Base-by-base conservation (phyloP, 2,113 vertebrate genomes). In the Perca schrenkii region DNA sequence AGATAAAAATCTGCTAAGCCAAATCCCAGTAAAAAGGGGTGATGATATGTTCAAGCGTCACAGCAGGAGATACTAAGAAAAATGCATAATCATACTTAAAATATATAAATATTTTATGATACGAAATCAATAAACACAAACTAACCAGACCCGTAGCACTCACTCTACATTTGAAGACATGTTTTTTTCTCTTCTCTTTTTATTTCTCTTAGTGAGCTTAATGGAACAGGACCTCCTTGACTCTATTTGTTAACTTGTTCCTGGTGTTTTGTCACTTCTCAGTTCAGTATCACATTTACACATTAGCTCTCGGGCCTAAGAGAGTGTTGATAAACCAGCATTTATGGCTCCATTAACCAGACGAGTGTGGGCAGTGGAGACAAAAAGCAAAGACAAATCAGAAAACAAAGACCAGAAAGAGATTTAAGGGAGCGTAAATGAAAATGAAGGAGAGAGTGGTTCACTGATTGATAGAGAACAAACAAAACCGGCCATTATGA, bases 291-390 rank as follows among this genome's bases (percentile, higher is more conserved):
- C 43, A 49, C 57, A 84, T 88, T 77, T 85, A 78, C 65, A 68
- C 65, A 79, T 86, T 79, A 79, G 40, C 65, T 79, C 70, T 57
- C 8, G 7, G 63, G 68, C 76, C 68, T 31, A 57, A 58, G 68
- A 70, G 65, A 70, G 57, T 68, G 63, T 69, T 85, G 77, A 83
- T 89, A 88, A 83, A 88, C 56, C 57, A 40, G 6, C 63, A 53
- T 88, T 89, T 84, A 88, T 79, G 79, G 65, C 78, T 69, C 81
- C 84, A 90, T 91, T 87, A 88, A 77, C 31, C 43, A 61, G 53
- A 78, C 61, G 63, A 79, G 62, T 16, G 65, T 36, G 22, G 47
- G 57, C 53, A 83, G 74, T 25, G 34, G 62, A 79, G 74, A 84
- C 73, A 66, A 73, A 58, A 74, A 77, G 54, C 62, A 77, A 68